Percentiles rank a stretch among this genome's conserved stretches.
These are phyloP conservation scores for Emberiza fucata DNA, from an alignment of 2,113 vertebrate species.

Conservation along the genomic window DNA sequence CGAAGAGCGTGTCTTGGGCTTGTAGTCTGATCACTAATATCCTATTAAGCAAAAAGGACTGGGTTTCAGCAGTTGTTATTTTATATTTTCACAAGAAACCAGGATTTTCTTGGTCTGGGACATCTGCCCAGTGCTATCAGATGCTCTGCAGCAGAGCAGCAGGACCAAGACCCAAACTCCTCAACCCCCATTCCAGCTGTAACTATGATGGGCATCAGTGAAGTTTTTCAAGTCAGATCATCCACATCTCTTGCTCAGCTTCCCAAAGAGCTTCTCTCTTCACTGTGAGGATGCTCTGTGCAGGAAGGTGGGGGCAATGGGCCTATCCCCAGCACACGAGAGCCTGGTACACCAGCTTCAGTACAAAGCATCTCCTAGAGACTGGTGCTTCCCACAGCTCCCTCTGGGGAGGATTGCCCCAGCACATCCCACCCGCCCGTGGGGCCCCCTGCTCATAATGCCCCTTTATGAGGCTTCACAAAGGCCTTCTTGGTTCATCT, in stretches of 20 bases:
- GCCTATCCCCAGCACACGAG: not conserved
- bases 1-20: not conserved
- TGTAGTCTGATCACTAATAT: not conserved
- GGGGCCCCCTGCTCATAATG: constrained; percentile 28
- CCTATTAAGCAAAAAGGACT: not conserved
- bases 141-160: not conserved
- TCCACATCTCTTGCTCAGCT: not conserved
- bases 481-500: constrained; percentile 51
- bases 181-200: not conserved
- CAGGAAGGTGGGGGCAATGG: not conserved
- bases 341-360: not conserved
- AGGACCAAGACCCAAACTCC: not conserved
- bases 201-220: not conserved
- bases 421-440: fast-evolving
- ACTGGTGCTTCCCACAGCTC: not conserved
- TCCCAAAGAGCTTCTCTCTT: not conserved
- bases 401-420: not conserved
- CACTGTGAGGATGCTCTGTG: not conserved
- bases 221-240: not conserved
- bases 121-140: not conserved
- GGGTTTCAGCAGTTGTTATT: not conserved
- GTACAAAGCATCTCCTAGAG: not conserved
- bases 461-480: constrained; percentile 54
- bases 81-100: not conserved
- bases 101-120: not conserved